Evolutionary conservation across 2,888 invertebrate species (phyloP), one percentile per base, ranked within the genome.

Genomic region (Antheraea assamensis): DNA sequence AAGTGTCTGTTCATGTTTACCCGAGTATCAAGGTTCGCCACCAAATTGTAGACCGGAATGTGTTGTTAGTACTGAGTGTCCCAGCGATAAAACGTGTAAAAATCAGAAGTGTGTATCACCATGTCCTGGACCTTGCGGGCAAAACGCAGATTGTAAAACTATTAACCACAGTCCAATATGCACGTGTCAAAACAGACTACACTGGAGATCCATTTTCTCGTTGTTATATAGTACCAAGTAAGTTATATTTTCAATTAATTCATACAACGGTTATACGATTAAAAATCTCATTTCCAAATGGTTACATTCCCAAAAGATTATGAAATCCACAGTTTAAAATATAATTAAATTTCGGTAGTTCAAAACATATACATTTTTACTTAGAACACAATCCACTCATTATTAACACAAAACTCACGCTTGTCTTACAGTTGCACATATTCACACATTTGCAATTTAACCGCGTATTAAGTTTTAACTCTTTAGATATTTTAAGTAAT

Each of bases 1-100:
- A 89, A 96, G 96, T 73, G 96, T 96, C 55, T 97, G 97, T 86
- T 96, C 96, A 4, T 97, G 97, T 86, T 88, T 96, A 75, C 96
- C 96, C 19, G 95, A 95, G 76, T 97, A 96, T 81, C 92, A 94
- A 71, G 97, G 97, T 30, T 95, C 95, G 74, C 97, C 97, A 71
- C 96, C 96, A 74, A 95, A 95, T 81, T 97, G 97, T 84, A 94
- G 96, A 80, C 97, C 97, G n/a, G 96, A 96, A 89, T 97, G 97
- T 89, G 95, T 96, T n/a, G 95, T 96, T 24, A 97, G 96, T 82
- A 93, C 96, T 35, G 97, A 97, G 88, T 97, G 97, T 84, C 85
- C 96, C 2, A 88, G 94, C 55, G 95, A 96, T 76, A 95, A 95
- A 88, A 96, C 96, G 42, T 97, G 97, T 85, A 90, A 96, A 72